A percentile compares a stretch with the other conserved stretches of the same genome.
These are phyloP conservation scores for Zaprionus ghesquierei DNA, from an alignment of 1,140 invertebrate genomes.

Conservation along the genomic window DNA sequence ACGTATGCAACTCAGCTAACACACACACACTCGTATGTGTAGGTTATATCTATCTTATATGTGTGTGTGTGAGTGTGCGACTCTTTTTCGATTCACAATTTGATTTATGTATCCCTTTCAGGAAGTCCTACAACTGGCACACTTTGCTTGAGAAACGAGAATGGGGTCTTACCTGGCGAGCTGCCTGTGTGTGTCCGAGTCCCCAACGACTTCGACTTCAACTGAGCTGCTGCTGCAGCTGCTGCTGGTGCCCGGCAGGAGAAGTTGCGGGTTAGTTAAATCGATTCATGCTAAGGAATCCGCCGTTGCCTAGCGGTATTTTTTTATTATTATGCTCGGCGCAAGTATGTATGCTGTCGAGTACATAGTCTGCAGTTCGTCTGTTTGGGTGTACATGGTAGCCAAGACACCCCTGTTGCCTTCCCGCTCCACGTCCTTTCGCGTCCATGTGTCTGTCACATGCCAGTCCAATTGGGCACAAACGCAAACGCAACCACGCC, in stretches of 20 bases:
- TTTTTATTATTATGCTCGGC: constrained; percentile 71
- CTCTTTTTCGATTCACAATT: not conserved
- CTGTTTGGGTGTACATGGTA: constrained; percentile 15
- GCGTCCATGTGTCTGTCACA: constrained; percentile 44
- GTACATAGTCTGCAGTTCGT: not conserved
- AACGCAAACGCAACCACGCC: constrained; percentile 43
- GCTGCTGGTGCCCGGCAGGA: constrained; percentile 23
- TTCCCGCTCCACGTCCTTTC: not conserved
- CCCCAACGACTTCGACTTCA: constrained; percentile 38
- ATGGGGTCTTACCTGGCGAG: constrained; percentile 48
- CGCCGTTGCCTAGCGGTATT: constrained; percentile 77
- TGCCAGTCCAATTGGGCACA: constrained; percentile 72
- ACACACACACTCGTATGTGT: not conserved
- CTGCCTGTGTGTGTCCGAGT: constrained; percentile 39
- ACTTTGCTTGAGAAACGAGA: constrained; percentile 47
- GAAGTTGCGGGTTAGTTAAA: constrained; percentile 59
- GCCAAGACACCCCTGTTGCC: constrained; percentile 7
- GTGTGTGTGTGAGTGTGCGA: not conserved
- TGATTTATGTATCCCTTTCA: not conserved
- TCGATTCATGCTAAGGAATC: constrained; percentile 79
- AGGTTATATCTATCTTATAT: not conserved
- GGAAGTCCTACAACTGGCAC: constrained; percentile 46
- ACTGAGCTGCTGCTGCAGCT: constrained; percentile 39
- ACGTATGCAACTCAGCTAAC: not conserved
- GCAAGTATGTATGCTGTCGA: constrained; percentile 4